Evolutionary conservation across 2,888 invertebrate species (phyloP), one percentile per base, ranked within the genome.

Genomic region (Lepidocyrtoides sp.): DNA sequence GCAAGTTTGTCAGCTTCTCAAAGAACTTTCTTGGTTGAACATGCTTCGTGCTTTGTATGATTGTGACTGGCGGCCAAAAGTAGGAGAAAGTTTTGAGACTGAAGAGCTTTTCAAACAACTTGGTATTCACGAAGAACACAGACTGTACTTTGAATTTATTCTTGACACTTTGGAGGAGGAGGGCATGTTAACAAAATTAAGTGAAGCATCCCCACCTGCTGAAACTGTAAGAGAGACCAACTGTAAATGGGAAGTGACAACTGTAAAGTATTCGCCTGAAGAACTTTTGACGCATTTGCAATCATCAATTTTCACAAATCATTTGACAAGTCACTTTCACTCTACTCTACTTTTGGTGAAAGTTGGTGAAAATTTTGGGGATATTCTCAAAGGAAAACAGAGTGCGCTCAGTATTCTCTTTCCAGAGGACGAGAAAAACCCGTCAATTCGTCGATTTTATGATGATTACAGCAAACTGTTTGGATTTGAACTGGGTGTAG

Each of bases 401-500:
- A 60, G n/a, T 20, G 82, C 91, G 0, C 32, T 91, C 1, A 36
- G 69, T 12, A 75, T 91, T n/a, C 60, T 87, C 3, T 82, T 88
- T n/a, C 77, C 88, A 4, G 63, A 57, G 2, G 60, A 63, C 1
- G 54, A 79, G 36, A 4, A 4, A n/a, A 69, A 84, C 20, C 1
- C 12, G 12, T 29, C 84, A 0, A 32, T 41, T 2, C 29, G 44
- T 7, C 44, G n/a, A 17, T 66, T 84, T 23, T 84, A 84, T n/a
- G 41, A 48, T 10, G 51, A 84, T 7, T 83, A 66, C 12, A 32
- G 29, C 0, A 48, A 14, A 32, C 2, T 66, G 0, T 83, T 66
- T 51, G 51, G 69, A 29, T 7, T 44, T 8, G 32, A 51, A 4
- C 29, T 69, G 7, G 29, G 20, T 10, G 17, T 7, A 4, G n/a